Conservation (phyloP, 2,888 invertebrate genomes). For the Eucera pruinosa region DNA sequence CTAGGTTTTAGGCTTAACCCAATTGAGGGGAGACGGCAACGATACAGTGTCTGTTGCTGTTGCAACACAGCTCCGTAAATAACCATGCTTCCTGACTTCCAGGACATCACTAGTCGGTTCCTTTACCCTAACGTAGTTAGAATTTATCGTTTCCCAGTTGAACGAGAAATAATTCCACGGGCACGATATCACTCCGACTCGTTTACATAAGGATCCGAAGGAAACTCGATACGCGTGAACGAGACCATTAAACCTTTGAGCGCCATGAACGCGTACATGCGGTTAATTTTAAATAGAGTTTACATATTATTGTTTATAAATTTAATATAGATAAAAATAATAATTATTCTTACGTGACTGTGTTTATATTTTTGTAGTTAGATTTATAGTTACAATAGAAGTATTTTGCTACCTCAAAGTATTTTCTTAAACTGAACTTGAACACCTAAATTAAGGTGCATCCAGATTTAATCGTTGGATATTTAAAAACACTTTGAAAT, state of each 20-base stretch:
- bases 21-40: slow-evolving; percentile 74
- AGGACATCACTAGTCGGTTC: slow-evolving; percentile 44
- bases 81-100: slow-evolving; percentile 63
- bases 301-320: no score
- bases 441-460: no score
- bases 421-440: no score
- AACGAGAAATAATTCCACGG: slow-evolving; percentile 65
- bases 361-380: no score
- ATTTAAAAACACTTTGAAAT: no score
- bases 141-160: slow-evolving; percentile 70
- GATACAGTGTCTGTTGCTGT: slow-evolving; percentile 66
- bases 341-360: no score
- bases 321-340: no score
- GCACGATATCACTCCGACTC: slow-evolving; percentile 7
- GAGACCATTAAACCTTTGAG: slow-evolving; percentile 1
- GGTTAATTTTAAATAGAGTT: no score
- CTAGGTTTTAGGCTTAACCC: slow-evolving; percentile 74
- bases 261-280: no score
- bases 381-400: no score
- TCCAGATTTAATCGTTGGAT: no score
- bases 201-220: slow-evolving; percentile 53
- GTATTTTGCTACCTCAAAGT: no score
- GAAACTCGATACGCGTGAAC: slow-evolving; percentile 15
- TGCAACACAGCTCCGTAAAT: slow-evolving; percentile 67
- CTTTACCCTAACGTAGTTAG: slow-evolving; percentile 44